A percentile compares a stretch with the other conserved stretches of the same genome.
Conservation (phyloP, 2,113 vertebrate species). For the Bagarius yarrelli region DNA sequence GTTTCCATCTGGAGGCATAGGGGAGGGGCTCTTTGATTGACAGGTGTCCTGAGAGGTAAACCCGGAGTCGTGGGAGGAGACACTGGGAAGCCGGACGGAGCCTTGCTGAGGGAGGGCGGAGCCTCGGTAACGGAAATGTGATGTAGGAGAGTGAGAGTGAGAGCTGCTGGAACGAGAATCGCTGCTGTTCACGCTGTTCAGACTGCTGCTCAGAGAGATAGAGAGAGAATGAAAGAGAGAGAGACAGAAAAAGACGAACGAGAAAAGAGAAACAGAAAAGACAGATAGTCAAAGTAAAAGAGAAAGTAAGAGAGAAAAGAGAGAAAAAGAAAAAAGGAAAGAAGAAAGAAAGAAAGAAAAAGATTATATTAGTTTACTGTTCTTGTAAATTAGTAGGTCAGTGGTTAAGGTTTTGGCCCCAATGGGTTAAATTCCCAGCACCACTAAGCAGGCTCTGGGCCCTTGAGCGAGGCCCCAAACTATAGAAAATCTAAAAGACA, state of each 20-base stretch:
- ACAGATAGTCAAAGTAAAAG: too few relatives aligned
- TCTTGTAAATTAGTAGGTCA: too few relatives aligned
- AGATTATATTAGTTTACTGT: too few relatives aligned
- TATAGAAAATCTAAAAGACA: too few relatives aligned
- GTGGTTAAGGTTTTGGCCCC: too few relatives aligned
- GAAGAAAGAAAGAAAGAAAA: too few relatives aligned
- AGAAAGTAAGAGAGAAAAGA: too few relatives aligned
- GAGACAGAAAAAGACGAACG: conserved; percentile 15
- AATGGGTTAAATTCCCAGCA: too few relatives aligned
- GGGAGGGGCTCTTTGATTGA: conserved; percentile 91
- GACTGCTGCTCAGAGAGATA: conserved; percentile 77
- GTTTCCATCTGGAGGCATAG: conserved; percentile 85
- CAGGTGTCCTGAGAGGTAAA: conserved; percentile 97
- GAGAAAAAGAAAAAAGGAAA: too few relatives aligned
- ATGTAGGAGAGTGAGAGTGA: conserved; percentile 90
- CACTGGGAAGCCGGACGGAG: conserved; percentile 86
- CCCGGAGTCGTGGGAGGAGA: conserved; percentile 95
- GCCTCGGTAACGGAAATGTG: conserved; percentile 89
- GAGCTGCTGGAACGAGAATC: conserved; percentile 92
- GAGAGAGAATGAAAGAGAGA: neutral
- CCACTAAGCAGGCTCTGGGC: too few relatives aligned
- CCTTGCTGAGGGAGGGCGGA: conserved; percentile 88
- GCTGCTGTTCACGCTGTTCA: conserved; percentile 97
- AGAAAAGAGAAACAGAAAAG: neutral
- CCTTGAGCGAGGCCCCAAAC: too few relatives aligned